Conservation (phyloP, 2,888 invertebrate species). For the Halocaridina rubra region DNA sequence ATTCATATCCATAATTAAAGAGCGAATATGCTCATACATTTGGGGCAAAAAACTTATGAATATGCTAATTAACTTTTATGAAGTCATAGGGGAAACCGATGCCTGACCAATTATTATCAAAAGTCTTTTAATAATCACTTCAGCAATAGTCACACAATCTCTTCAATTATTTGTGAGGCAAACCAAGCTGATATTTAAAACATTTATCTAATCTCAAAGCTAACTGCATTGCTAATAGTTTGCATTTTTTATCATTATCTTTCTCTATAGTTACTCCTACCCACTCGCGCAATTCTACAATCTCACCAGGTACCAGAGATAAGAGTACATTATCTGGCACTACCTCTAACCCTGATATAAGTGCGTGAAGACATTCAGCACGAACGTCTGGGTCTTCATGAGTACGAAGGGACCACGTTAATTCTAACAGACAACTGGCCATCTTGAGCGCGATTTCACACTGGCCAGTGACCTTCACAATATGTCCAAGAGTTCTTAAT, state of each 20-base stretch:
- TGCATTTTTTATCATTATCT: slow-evolving; percentile 36
- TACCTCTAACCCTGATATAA: slow-evolving; percentile 18
- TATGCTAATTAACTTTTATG: no score
- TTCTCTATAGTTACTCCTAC: slow-evolving; percentile 22
- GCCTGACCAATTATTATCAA: no score
- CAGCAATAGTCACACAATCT: no score
- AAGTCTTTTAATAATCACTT: no score
- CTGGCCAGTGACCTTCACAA: slow-evolving; percentile 44
- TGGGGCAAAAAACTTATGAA: no score
- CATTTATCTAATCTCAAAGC: slow-evolving; percentile 38
- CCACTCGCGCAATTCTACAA: slow-evolving; percentile 48
- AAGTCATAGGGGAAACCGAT: no score
- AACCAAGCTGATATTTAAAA: slow-evolving; percentile 23
- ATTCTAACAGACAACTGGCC: slow-evolving; percentile 35
- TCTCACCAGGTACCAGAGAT: slow-evolving; percentile 33
- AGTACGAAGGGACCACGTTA: slow-evolving; percentile 46
- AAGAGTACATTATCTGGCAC: slow-evolving; percentile 25
- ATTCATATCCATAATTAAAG: no score
- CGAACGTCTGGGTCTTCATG: slow-evolving; percentile 45
- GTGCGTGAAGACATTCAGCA: slow-evolving; percentile 35
- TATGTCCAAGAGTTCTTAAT: slow-evolving; percentile 44
- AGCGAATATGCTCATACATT: no score
- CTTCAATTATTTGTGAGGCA: no score
- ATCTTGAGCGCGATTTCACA: slow-evolving; percentile 43
- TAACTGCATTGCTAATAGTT: slow-evolving; percentile 30